Conservation (phyloP, 2,888 invertebrate genomes). For the Pristionchus exspectatus region DNA sequence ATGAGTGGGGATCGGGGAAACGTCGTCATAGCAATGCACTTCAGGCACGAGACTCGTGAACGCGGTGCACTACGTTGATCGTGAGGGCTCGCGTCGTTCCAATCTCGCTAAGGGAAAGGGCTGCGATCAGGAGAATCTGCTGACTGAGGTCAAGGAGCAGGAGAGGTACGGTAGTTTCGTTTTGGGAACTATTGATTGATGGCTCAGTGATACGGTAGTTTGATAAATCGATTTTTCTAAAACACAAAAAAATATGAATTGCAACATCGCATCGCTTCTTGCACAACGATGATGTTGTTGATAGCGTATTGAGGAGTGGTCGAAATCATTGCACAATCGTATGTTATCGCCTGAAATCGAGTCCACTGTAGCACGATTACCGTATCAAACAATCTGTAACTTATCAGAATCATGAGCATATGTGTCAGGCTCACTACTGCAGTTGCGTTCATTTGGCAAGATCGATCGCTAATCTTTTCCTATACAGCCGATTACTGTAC, state of each 20-base stretch:
- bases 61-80: constrained; percentile 62
- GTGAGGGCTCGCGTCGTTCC: constrained; percentile 59
- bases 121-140: constrained; percentile 7
- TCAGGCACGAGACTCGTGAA: constrained; percentile 57
- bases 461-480: too few species aligned
- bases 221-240: too few species aligned
- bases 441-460: too few species aligned
- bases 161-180: constrained; percentile 7
- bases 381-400: too few species aligned
- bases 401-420: too few species aligned
- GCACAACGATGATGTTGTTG: constrained; percentile 4
- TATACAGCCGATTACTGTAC: too few species aligned
- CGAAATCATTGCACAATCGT: background rate
- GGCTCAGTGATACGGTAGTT: too few species aligned
- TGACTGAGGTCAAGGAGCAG: constrained; percentile 31
- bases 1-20: background rate
- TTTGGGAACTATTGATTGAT: too few species aligned
- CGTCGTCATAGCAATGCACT: background rate
- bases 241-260: too few species aligned
- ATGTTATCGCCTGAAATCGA: too few species aligned
- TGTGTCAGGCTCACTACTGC: too few species aligned
- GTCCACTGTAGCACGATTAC: too few species aligned
- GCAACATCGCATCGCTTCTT: background rate
- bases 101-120: constrained; percentile 56
- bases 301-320: background rate